Conservation (phyloP, 1,140 invertebrate genomes). For the Cherax destructor region DNA sequence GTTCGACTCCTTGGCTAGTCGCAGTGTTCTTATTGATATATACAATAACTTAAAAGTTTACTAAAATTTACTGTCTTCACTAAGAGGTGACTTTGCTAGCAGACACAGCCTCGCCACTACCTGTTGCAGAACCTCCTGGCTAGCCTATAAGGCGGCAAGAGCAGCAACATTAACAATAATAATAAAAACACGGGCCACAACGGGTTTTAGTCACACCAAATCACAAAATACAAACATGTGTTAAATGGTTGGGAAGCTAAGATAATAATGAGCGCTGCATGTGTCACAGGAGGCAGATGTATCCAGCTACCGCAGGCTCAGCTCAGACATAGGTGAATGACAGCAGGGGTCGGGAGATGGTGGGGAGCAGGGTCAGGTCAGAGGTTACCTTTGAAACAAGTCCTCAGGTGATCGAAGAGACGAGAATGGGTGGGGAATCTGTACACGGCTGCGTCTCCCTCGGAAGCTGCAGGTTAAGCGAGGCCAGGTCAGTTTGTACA, state of each 20-base stretch:
- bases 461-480: constrained; percentile 74
- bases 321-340: not conserved
- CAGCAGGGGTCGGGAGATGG: too few relatives aligned
- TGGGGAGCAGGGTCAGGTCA: not conserved
- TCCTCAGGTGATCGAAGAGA: constrained; percentile 79
- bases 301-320: not conserved
- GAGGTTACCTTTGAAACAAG: constrained; percentile 80
- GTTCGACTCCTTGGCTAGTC: too few relatives aligned
- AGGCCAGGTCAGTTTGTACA: constrained; percentile 18
- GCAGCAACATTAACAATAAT: not conserved
- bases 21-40: too few relatives aligned
- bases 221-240: not conserved
- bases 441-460: constrained; percentile 77
- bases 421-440: constrained; percentile 73
- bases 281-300: not conserved
- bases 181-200: not conserved
- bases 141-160: not conserved
- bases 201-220: not conserved
- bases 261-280: not conserved
- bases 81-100: too few relatives aligned
- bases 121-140: not conserved
- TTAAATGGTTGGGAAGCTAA: not conserved
- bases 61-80: too few relatives aligned
- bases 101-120: too few relatives aligned
- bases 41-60: too few relatives aligned